These are phyloP conservation scores for Cervus canadensis DNA, from an alignment of 2,113 vertebrate genomes.

Conservation along the genomic window DNA sequence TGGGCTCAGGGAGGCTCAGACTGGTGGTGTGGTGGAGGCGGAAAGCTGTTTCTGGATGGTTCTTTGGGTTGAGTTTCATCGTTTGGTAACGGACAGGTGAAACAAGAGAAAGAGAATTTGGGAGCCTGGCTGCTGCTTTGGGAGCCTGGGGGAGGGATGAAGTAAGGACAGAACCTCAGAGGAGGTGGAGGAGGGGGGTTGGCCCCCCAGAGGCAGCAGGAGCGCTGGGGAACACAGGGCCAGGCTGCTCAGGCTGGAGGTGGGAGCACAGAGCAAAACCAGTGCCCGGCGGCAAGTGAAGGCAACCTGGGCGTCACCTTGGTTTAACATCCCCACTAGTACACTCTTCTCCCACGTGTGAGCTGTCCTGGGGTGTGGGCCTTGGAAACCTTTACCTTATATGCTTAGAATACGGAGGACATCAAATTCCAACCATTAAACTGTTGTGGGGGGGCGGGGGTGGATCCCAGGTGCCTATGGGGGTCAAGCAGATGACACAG, in stretches of 20 bases:
- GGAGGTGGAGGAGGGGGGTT: not conserved
- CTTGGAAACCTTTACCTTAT: not conserved
- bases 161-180: not conserved
- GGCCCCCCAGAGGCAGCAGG: not conserved
- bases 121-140: not conserved
- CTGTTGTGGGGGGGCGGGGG: no score
- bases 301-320: not conserved
- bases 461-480: not conserved
- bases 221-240: fast-evolving
- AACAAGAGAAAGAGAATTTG: not conserved
- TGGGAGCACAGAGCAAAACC: fast-evolving
- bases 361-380: not conserved
- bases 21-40: fast-evolving
- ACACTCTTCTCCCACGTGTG: not conserved
- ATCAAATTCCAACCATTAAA: not conserved
- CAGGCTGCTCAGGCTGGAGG: no score
- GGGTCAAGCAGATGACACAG: not conserved
- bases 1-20: not conserved
- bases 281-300: fast-evolving
- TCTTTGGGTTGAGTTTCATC: not conserved
- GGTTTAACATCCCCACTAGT: not conserved
- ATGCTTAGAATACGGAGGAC: not conserved
- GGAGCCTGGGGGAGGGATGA: not conserved
- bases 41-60: not conserved
- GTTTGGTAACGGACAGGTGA: not conserved